Evolutionary conservation across 1,140 invertebrate species (phyloP), one percentile per base, ranked within the genome.

Genomic region (Micrasema longulum): DNA sequence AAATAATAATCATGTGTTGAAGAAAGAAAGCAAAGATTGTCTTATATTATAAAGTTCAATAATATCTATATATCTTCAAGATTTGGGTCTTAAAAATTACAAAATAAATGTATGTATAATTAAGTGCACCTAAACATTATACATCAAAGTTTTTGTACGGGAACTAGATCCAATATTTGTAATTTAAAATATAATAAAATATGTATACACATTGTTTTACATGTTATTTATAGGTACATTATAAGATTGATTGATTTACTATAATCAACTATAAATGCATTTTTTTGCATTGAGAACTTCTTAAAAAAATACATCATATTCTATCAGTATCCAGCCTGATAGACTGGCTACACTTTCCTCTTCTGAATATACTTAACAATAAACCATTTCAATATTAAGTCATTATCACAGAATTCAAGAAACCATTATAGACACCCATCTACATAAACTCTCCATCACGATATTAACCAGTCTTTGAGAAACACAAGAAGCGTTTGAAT

Each of bases 381-480:
- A 68, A 52, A 68, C 65, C 65, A 55, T 41, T 68, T 55, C 48
- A 50, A 66, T 22, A 66, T 66, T 66, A 68, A 66, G 63, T 75
- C 69, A 67, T 71, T 75, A 75, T 75, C 73, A 75, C 73, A 75
- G 73, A 71, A 74, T 75, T 75, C 66, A 71, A 75, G 62, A 64
- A 71, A 75, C 65, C 53, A 69, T 65, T 26, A 71, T 63, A 53
- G 18, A 47, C 65, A 57, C 23, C 50, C 65, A 31, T 47, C 60
- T 18, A 26, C 20, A 14, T 38, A 38, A 38, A 26, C 50, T 41
- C 35, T 14, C 6, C 16, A 16, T 18, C 35, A 60, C 48, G n/a
- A 38, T 16, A 38, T 60, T 20, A 41, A 9, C 55, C 31, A 60
- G 55, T 60, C 55, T 38, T 60, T 38, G 55, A 60, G 55, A 31